Percentiles rank a stretch among this genome's conserved stretches.
Evolutionary conservation across 2,113 vertebrate species (phyloP).

Genomic region (Crypturellus undulatus): DNA sequence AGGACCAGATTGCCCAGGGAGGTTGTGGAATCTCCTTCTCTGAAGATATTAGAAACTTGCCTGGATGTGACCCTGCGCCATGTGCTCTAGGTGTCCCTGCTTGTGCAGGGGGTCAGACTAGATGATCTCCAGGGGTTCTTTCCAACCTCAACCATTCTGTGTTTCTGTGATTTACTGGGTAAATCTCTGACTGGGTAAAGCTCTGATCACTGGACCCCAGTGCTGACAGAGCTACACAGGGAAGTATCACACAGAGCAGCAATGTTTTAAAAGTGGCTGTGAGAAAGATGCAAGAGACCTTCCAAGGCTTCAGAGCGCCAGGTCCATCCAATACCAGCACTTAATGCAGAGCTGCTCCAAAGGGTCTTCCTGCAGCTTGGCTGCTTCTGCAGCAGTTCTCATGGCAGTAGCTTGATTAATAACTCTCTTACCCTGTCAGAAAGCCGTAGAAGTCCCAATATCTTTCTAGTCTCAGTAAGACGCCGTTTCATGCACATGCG

Average conservation of each 20-base stretch:
- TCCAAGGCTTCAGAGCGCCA: background rate
- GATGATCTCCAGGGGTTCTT: too few species aligned
- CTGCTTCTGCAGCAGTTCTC: too few species aligned
- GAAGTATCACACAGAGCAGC: background rate
- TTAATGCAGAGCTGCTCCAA: background rate
- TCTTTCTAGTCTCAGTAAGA: background rate
- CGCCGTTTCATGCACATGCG: accelerated
- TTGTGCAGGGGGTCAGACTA: too few species aligned
- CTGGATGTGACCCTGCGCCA: too few species aligned
- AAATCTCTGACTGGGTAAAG: too few species aligned
- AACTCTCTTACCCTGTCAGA: accelerated
- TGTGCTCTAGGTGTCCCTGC: too few species aligned
- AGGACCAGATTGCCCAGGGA: too few species aligned
- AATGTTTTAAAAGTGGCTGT: background rate
- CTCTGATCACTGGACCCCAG: background rate
- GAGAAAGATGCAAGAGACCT: too few species aligned
- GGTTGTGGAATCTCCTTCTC: too few species aligned
- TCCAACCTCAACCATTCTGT: too few species aligned
- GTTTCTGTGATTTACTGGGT: background rate
- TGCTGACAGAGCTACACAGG: background rate
- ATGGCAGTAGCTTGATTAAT: background rate
- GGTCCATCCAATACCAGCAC: background rate
- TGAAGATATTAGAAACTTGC: too few species aligned
- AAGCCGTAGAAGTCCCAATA: background rate
- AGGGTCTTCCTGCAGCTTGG: background rate